Percentiles rank a stretch among this genome's conserved stretches.
Evolutionary conservation across 1,140 invertebrate genomes (phyloP).

Genomic region (Musca vetustissima): DNA sequence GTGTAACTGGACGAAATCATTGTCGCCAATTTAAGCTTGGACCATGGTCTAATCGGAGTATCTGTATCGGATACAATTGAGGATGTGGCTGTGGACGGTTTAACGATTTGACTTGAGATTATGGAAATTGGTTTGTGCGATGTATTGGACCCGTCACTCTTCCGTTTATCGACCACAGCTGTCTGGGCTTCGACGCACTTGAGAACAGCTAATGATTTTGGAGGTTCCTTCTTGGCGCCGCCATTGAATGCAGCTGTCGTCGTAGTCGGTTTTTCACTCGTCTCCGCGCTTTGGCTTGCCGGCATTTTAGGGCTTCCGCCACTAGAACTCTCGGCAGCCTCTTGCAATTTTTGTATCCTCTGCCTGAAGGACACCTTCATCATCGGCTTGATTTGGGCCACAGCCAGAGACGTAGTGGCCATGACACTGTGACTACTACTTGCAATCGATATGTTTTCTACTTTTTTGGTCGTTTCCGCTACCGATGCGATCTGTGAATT

Average conservation of each 20-base stretch:
- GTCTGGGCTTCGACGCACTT: constrained; percentile 1
- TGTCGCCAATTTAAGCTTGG: constrained; percentile 53
- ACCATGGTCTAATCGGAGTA: constrained; percentile 53
- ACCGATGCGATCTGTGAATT: background rate
- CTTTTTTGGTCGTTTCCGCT: background rate
- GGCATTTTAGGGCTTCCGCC: background rate
- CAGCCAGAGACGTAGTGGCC: constrained; percentile 32
- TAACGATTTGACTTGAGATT: constrained; percentile 37
- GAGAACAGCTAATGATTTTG: background rate
- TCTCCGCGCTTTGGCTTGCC: background rate
- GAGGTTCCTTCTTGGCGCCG: background rate
- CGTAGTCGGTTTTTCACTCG: background rate
- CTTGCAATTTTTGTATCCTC: constrained; percentile 47
- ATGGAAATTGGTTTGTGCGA: constrained; percentile 29
- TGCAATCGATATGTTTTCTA: constrained; percentile 20
- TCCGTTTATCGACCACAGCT: background rate
- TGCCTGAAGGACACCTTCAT: constrained; percentile 53
- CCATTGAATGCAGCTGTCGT: background rate
- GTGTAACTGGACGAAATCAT: constrained; percentile 52
- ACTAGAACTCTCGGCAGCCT: background rate
- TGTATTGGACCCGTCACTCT: constrained; percentile 6
- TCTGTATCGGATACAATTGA: constrained; percentile 45
- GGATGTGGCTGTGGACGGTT: constrained; percentile 33
- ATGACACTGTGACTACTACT: constrained; percentile 6
- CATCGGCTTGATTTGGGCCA: constrained; percentile 45